Conservation (phyloP, 2,113 vertebrate genomes). For the Colaptes auratus region DNA sequence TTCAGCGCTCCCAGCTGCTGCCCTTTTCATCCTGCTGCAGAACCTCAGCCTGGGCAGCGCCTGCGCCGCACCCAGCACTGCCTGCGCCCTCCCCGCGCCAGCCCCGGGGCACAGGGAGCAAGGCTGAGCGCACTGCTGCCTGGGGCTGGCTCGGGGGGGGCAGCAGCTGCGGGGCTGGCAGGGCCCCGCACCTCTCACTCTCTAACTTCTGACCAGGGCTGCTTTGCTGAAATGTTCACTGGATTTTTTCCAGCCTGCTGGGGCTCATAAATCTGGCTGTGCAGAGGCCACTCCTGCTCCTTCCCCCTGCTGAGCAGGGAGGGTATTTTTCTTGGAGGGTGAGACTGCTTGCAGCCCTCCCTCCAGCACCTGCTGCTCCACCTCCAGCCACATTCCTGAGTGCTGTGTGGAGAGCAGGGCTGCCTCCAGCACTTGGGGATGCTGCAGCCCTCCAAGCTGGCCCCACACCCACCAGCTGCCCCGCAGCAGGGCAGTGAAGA, state of each 20-base stretch:
- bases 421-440: background rate
- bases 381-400: constrained; percentile 43
- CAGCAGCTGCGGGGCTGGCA: constrained; percentile 27
- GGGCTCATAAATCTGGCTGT: constrained; percentile 59
- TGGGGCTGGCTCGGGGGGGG: background rate
- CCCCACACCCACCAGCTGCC: background rate
- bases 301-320: background rate
- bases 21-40: background rate
- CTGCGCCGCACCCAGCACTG: background rate
- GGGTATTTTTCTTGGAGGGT: constrained; percentile 72
- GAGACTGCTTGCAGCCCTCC: constrained; percentile 7
- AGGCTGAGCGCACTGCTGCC: constrained; percentile 45
- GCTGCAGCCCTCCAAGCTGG: background rate
- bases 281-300: constrained; percentile 41
- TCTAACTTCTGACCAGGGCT: constrained; percentile 51
- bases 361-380: constrained; percentile 63
- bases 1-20: background rate
- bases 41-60: rapidly evolving
- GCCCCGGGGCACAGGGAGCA: background rate
- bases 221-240: constrained; percentile 67
- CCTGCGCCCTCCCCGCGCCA: rapidly evolving
- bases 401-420: background rate
- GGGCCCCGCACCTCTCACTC: constrained; percentile 46
- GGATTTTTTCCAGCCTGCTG: constrained; percentile 53
- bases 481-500: background rate